Conservation (phyloP, 2,888 invertebrate genomes). For the Ramazzottius varieornatus region DNA sequence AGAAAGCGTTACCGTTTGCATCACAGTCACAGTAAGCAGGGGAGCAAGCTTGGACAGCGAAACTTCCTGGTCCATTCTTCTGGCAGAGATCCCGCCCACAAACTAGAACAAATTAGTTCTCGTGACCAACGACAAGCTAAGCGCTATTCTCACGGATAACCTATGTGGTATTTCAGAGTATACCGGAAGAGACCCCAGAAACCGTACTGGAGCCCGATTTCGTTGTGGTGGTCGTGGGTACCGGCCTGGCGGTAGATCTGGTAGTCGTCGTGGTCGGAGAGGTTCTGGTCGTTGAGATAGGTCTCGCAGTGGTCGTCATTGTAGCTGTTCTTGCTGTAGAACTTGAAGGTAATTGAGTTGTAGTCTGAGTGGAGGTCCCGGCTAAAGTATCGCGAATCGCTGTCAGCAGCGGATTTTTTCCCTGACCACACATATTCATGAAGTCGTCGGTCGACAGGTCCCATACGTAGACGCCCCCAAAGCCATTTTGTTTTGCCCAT, state of each 20-base stretch:
- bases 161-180: too few relatives aligned
- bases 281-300: slow-evolving; percentile 19
- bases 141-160: too few relatives aligned
- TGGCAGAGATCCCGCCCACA: neutral
- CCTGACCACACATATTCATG: slow-evolving; percentile 44
- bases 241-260: slow-evolving; percentile 12
- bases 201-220: slow-evolving; percentile 5
- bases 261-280: slow-evolving; percentile 17
- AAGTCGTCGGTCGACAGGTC: slow-evolving; percentile 68
- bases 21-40: neutral
- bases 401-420: slow-evolving; percentile 47
- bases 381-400: too few relatives aligned
- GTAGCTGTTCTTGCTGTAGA: slow-evolving; percentile 13
- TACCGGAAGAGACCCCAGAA: too few relatives aligned
- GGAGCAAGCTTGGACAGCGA: neutral
- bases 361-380: too few relatives aligned
- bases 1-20: neutral
- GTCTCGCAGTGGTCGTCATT: slow-evolving; percentile 12
- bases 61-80: neutral
- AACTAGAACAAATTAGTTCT: too few relatives aligned
- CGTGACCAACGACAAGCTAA: too few relatives aligned
- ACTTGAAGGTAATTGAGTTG: too few relatives aligned
- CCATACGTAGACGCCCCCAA: slow-evolving; percentile 74
- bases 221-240: slow-evolving; percentile 8
- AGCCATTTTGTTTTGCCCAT: slow-evolving; percentile 41